Percentiles rank a stretch among this genome's conserved stretches.
Evolutionary conservation across 1,140 invertebrate genomes (phyloP).

Genomic region (Drosophila nigrodunni): DNA sequence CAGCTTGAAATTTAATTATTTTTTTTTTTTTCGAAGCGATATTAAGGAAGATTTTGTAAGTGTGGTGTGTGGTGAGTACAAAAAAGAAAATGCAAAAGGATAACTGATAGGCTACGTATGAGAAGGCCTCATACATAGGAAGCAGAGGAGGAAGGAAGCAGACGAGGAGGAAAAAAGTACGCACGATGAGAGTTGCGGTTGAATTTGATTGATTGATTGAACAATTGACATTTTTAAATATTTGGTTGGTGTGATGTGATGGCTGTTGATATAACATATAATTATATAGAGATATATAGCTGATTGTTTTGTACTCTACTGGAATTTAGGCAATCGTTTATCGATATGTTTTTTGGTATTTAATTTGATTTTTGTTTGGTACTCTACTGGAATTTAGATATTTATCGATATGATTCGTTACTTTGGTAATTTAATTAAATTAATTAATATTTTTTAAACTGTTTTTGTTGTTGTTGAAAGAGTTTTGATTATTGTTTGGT

Average conservation of each 20-base stretch:
- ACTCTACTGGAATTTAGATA: conserved; percentile 8
- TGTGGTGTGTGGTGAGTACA: conserved; percentile 53
- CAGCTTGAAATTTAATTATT: conserved; percentile 12
- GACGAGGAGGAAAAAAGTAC: conserved; percentile 58
- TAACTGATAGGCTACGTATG: conserved; percentile 50
- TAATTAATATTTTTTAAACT: conserved; percentile 1
- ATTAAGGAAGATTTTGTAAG: conserved; percentile 18
- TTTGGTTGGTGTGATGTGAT: conserved; percentile 78
- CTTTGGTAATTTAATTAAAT: conserved; percentile 4
- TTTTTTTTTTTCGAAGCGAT: conserved; percentile 25
- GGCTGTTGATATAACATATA: conserved; percentile 56
- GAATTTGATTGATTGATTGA: conserved; percentile 54
- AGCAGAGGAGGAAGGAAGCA: conserved; percentile 53
- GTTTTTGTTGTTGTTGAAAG: conserved; percentile 14
- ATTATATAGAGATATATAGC: conserved; percentile 49
- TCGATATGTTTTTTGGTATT: conserved; percentile 14
- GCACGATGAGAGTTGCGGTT: conserved; percentile 75
- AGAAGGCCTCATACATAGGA: conserved; percentile 42
- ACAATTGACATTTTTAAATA: conserved; percentile 46
- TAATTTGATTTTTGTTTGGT: conserved; percentile 4
- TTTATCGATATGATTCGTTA: conserved; percentile 13
- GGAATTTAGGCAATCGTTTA: conserved; percentile 31
- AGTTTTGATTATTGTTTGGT: conserved; percentile 30
- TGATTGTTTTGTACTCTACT: conserved; percentile 55
- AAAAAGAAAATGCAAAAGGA: conserved; percentile 52